Conservation (phyloP, 2,888 invertebrate species). For the Noctuana brunneofusca region DNA sequence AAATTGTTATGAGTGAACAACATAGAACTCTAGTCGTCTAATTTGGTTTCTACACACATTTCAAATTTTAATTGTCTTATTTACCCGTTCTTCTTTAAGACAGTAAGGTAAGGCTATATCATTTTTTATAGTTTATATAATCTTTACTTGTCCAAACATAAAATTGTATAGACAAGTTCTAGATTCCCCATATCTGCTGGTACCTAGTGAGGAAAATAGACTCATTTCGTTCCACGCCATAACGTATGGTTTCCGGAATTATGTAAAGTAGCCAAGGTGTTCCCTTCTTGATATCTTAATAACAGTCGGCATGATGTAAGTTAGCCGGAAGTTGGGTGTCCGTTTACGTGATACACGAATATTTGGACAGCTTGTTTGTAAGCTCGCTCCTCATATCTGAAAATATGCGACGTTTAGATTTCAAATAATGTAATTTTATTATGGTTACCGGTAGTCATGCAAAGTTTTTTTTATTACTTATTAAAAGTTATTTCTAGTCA, state of each 20-base stretch:
- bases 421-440: background rate
- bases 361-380: slow-evolving; percentile 36
- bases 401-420: slow-evolving; percentile 7
- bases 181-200: slow-evolving; percentile 3
- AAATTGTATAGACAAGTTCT: background rate
- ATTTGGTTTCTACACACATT: no score
- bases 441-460: background rate
- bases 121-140: no score
- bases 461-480: no score
- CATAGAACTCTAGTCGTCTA: no score
- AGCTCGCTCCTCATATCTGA: slow-evolving; percentile 12
- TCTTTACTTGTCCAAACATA: background rate
- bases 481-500: no score
- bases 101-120: no score
- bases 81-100: no score
- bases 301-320: slow-evolving; percentile 71
- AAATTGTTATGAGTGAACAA: no score
- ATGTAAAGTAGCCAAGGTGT: slow-evolving; percentile 62
- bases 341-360: slow-evolving; percentile 44
- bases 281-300: slow-evolving; percentile 76
- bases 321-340: slow-evolving; percentile 62
- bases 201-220: slow-evolving; percentile 12
- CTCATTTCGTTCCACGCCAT: slow-evolving; percentile 41
- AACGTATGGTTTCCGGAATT: slow-evolving; percentile 60
- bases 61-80: no score